These are phyloP conservation scores for Elmis aenea DNA, from an alignment of 2,888 invertebrate genomes.

Conservation along the genomic window DNA sequence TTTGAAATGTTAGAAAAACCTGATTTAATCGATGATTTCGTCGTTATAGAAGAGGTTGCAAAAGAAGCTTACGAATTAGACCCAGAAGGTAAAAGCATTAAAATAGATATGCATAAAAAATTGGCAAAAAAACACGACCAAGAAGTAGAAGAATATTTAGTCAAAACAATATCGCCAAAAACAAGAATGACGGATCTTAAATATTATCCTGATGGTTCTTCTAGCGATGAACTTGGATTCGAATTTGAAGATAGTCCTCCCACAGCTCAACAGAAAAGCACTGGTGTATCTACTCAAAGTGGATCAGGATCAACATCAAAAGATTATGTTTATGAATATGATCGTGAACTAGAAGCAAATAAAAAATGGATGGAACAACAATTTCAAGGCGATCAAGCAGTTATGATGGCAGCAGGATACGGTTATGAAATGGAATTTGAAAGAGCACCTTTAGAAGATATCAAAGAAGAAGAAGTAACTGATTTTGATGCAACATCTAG, in stretches of 20 bases:
- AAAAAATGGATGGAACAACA: conserved; percentile 90
- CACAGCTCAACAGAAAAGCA: conserved; percentile 34
- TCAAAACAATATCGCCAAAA: conserved; percentile 58
- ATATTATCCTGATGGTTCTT: conserved; percentile 49
- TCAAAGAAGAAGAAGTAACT: conserved; percentile 86
- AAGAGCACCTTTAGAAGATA: conserved; percentile 81
- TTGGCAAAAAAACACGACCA: conserved; percentile 61
- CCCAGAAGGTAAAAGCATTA: conserved; percentile 75
- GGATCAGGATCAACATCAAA: conserved; percentile 40
- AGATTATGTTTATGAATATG: conserved; percentile 47
- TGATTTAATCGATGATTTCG: conserved; percentile 81
- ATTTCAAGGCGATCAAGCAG: conserved; percentile 65
- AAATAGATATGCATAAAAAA: conserved; percentile 50
- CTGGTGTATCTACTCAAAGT: conserved; percentile 33
- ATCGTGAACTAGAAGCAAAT: conserved; percentile 64
- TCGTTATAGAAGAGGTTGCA: conserved; percentile 83
- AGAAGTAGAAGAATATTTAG: conserved; percentile 66
- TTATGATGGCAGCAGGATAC: conserved; percentile 56
- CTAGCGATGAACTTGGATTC: conserved; percentile 59
- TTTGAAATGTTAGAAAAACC: conserved; percentile 86
- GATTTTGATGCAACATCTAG: conserved; percentile 73
- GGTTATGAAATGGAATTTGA: conserved; percentile 75
- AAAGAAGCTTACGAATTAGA: conserved; percentile 81
- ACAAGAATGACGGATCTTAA: conserved; percentile 48
- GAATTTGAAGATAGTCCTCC: conserved; percentile 67